Evolutionary conservation across 2,797 vertebrate genomes (phyloP).

Genomic region (Apodemus agrarius): DNA sequence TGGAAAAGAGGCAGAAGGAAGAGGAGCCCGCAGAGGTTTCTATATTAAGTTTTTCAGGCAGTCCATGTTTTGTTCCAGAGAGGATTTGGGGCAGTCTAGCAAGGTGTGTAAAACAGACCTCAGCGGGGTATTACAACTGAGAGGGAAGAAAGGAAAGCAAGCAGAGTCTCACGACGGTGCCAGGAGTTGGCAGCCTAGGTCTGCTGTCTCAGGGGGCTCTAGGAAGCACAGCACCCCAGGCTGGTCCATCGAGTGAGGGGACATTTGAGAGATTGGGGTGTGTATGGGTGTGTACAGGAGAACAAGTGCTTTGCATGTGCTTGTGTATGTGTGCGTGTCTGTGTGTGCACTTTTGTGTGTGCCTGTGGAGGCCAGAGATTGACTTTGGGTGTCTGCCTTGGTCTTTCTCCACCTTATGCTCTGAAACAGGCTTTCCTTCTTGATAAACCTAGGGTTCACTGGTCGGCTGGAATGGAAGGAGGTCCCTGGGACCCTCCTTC

Average conservation of each 20-base stretch:
- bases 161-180: background rate
- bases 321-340: background rate
- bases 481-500: background rate
- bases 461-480: background rate
- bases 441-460: background rate
- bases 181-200: background rate
- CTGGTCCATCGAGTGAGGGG: background rate
- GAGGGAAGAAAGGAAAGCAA: constrained; percentile 27
- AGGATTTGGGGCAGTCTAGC: constrained; percentile 30
- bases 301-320: background rate
- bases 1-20: background rate
- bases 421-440: background rate
- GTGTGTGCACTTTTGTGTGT: background rate
- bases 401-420: background rate
- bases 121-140: background rate
- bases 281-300: background rate
- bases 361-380: background rate
- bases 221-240: background rate
- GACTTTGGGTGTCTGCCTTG: background rate
- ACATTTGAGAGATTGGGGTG: background rate
- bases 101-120: constrained; percentile 1
- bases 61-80: constrained; percentile 32
- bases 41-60: background rate
- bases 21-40: background rate
- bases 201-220: background rate